Percentiles rank a stretch among this genome's conserved stretches.
Conservation (phyloP, 2,797 vertebrate species). For the Helostoma temminkii region DNA sequence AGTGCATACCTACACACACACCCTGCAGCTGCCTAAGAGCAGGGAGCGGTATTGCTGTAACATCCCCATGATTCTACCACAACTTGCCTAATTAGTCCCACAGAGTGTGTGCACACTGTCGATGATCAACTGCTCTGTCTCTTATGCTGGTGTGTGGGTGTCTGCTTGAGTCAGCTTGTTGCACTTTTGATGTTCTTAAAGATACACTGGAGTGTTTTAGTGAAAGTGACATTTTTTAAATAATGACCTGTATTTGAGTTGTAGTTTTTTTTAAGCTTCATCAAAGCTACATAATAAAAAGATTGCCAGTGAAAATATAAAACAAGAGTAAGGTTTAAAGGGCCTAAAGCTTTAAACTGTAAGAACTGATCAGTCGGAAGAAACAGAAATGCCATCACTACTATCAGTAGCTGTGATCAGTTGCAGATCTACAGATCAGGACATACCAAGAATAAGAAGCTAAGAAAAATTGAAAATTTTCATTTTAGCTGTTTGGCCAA, state of each 20-base stretch:
- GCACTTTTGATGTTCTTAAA: conserved; percentile 58
- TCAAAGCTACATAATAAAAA: conserved; percentile 2
- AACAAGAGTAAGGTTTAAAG: conserved; percentile 11
- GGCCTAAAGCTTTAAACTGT: background rate
- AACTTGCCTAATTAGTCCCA: conserved; percentile 76
- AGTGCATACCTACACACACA: conserved; percentile 25
- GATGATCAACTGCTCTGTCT: conserved; percentile 51
- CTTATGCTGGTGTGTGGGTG: conserved; percentile 44
- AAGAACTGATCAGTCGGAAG: background rate
- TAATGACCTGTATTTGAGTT: conserved; percentile 49
- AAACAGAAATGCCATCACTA: background rate
- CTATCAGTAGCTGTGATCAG: background rate
- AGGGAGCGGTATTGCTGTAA: conserved; percentile 51
- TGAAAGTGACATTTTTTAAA: conserved; percentile 10
- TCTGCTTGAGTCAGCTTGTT: conserved; percentile 58
- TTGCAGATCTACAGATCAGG: background rate
- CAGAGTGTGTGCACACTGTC: conserved; percentile 56
- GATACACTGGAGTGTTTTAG: conserved; percentile 12
- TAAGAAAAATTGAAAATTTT: conserved; percentile 15
- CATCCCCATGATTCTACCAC: conserved; percentile 63
- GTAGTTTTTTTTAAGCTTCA: no score
- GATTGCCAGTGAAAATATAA: conserved; percentile 6
- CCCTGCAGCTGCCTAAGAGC: conserved; percentile 50
- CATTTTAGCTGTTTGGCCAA: background rate
- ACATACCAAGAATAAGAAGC: background rate